Conservation (phyloP, 2,888 invertebrate species). For the Anaspis maculata region DNA sequence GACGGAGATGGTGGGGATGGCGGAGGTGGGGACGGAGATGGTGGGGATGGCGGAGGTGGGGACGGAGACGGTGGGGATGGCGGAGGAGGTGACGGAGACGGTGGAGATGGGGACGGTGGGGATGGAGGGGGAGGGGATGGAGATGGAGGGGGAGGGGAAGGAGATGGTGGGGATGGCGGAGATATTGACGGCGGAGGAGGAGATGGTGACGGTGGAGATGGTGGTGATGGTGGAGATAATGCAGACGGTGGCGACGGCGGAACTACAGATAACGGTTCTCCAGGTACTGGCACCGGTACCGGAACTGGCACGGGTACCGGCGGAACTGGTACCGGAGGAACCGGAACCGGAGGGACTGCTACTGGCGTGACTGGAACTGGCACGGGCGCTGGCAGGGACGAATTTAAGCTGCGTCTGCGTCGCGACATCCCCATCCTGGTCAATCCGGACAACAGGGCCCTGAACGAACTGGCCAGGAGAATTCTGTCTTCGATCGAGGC, state of each 20-base stretch:
- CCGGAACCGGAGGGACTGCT: constrained; percentile 9
- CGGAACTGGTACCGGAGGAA: constrained; percentile 4
- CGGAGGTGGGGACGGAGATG: constrained; percentile 8
- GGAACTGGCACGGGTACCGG: constrained; percentile 6
- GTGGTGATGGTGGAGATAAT: constrained; percentile 6
- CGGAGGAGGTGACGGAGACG: constrained; percentile 8
- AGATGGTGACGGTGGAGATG: constrained; percentile 5
- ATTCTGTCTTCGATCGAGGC: constrained; percentile 51
- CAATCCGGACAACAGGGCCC: constrained; percentile 36
- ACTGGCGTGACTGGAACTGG: constrained; percentile 5
- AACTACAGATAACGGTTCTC: constrained; percentile 4
- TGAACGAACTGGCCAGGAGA: constrained; percentile 50
- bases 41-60: constrained; percentile 5
- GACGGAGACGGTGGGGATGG: constrained; percentile 6
- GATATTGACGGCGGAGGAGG: constrained; percentile 4
- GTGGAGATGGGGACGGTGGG: constrained; percentile 4
- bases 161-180: constrained; percentile 7
- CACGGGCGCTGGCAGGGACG: constrained; percentile 12
- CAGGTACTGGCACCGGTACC: constrained; percentile 2
- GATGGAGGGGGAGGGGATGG: constrained; percentile 5
- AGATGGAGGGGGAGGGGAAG: neutral
- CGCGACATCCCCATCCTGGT: constrained; percentile 31
- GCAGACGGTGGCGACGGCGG: constrained; percentile 7
- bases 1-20: constrained; percentile 8
- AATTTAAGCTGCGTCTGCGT: constrained; percentile 33